Evolutionary conservation across 2,888 invertebrate genomes (phyloP).

Genomic region (Cordylochernes scorpioides): DNA sequence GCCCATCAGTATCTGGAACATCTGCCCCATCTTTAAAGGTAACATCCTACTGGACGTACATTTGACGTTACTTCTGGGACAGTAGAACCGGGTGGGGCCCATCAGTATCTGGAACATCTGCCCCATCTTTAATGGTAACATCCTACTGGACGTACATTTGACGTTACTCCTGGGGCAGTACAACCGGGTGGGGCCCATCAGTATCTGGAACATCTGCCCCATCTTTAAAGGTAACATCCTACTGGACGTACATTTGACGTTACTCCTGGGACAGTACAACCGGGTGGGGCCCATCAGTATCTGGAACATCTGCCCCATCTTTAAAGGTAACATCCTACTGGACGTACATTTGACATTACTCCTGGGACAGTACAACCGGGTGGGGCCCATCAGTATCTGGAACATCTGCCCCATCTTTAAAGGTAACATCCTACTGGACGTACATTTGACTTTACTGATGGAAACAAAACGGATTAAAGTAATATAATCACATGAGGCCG

Average conservation of each 20-base stretch:
- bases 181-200: conserved; percentile 45
- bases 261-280: conserved; percentile 48
- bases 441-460: too few relatives aligned
- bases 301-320: conserved; percentile 56
- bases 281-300: conserved; percentile 45
- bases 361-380: conserved; percentile 46
- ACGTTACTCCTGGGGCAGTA: conserved; percentile 50
- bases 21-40: conserved; percentile 58
- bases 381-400: conserved; percentile 52
- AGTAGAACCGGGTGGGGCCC: conserved; percentile 46
- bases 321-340: too few relatives aligned
- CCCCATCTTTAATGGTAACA: conserved; percentile 58
- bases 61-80: too few relatives aligned
- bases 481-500: too few relatives aligned
- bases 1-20: conserved; percentile 50
- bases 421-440: too few relatives aligned
- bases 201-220: conserved; percentile 54
- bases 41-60: too few relatives aligned
- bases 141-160: too few relatives aligned
- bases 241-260: too few relatives aligned
- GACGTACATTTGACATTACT: too few relatives aligned
- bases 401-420: conserved; percentile 53
- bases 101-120: conserved; percentile 56
- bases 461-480: too few relatives aligned
- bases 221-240: conserved; percentile 63